These are phyloP conservation scores for Lutraria lutraria DNA, from an alignment of 2,888 invertebrate genomes.

Conservation along the genomic window DNA sequence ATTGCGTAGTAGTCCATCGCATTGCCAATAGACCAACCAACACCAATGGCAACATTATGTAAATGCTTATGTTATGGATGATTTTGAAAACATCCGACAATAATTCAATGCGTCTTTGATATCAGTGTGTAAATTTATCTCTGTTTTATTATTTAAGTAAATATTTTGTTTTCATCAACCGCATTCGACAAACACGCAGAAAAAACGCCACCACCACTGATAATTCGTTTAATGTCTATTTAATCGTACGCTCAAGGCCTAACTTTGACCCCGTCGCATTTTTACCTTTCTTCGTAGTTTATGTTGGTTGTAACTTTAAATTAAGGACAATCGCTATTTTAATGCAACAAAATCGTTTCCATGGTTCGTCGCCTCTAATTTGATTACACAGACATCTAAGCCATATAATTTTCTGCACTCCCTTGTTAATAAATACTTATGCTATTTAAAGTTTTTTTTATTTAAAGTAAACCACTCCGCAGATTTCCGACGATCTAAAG, in stretches of 20 bases:
- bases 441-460: too few relatives aligned
- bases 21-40: too few relatives aligned
- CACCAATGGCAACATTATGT: too few relatives aligned
- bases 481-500: background rate
- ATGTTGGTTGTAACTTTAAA: background rate
- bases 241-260: background rate
- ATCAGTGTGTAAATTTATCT: background rate
- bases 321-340: background rate
- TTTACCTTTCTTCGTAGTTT: background rate
- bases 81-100: background rate
- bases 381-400: conserved; percentile 2
- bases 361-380: conserved; percentile 9
- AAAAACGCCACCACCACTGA: conserved; percentile 2
- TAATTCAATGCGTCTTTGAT: background rate
- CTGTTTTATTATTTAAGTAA: background rate
- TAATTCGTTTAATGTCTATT: conserved; percentile 32
- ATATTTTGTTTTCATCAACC: background rate
- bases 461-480: background rate
- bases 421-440: background rate
- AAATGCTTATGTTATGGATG: background rate
- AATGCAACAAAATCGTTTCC: background rate
- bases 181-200: background rate
- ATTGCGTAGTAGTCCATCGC: too few relatives aligned
- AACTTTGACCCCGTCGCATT: conserved; percentile 1
- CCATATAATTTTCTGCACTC: background rate